A percentile compares a stretch with the other conserved stretches of the same genome.
phyloP scores from a whole-genome alignment of 2,888 invertebrate species.

The Lordiphosa fenestrarum region DNA sequence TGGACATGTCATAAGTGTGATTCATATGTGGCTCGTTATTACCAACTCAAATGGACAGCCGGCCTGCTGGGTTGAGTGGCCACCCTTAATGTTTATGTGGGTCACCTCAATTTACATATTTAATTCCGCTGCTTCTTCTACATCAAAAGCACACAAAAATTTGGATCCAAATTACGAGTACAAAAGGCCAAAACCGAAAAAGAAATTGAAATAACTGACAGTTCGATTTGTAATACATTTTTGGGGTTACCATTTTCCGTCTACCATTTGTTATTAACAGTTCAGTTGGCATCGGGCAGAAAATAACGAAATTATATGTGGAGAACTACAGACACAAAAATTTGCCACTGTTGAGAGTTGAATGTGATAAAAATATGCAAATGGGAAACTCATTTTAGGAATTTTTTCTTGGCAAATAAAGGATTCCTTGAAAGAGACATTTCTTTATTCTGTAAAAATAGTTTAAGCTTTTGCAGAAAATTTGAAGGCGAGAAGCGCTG shows the following conservation, averaged over 20 bases:
- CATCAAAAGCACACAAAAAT: conserved; percentile 11
- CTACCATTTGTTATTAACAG: conserved; percentile 30
- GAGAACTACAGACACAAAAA: conserved; percentile 1
- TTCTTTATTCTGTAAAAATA: too few species aligned
- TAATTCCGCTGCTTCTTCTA: conserved; percentile 14
- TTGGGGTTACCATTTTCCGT: conserved; percentile 20
- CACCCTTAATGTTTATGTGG: conserved; percentile 15
- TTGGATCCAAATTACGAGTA: not conserved
- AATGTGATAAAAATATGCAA: too few species aligned
- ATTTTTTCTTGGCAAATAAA: too few species aligned
- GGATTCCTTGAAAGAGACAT: too few species aligned
- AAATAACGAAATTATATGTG: conserved; percentile 1
- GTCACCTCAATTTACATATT: conserved; percentile 45
- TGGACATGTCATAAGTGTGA: conserved; percentile 40
- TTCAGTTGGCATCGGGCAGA: conserved; percentile 13
- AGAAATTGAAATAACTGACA: conserved; percentile 5
- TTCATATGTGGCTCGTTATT: conserved; percentile 49
- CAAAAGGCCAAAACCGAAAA: not conserved
- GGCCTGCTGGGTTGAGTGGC: not conserved
- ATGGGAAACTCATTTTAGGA: too few species aligned
- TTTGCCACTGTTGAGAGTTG: not conserved
- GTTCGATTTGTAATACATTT: conserved; percentile 8
- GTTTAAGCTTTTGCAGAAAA: too few species aligned
- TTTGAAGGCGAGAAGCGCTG: too few species aligned
- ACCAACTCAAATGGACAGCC: conserved; percentile 27